These are phyloP conservation scores for Catajapyx aquilonaris DNA, from an alignment of 1,140 invertebrate genomes.

Conservation along the genomic window DNA sequence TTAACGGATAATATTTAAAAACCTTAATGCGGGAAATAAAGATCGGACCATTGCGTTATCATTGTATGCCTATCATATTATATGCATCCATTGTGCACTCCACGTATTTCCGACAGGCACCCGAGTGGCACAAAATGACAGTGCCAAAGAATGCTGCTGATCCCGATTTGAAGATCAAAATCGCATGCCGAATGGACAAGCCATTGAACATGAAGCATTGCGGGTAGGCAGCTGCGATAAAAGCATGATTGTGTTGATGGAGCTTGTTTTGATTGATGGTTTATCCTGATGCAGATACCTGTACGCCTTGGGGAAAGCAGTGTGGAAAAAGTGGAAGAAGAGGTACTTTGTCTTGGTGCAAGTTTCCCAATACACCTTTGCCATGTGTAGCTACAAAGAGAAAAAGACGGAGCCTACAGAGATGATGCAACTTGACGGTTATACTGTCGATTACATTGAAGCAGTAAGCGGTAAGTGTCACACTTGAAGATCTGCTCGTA, in stretches of 20 bases:
- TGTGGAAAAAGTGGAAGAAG: constrained; percentile 99
- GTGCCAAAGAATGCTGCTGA: constrained; percentile 86
- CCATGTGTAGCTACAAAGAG: constrained; percentile 98
- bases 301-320: constrained; percentile 85
- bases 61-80: too few species aligned
- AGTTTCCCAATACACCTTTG: constrained; percentile 99
- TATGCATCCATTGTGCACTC: too few species aligned
- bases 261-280: too few species aligned
- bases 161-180: constrained; percentile 90
- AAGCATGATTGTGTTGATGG: too few species aligned
- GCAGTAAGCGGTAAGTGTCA: constrained; percentile 48
- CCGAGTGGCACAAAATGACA: constrained; percentile 96
- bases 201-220: constrained; percentile 98
- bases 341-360: constrained; percentile 96
- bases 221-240: constrained; percentile 58
- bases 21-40: too few species aligned
- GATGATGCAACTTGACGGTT: constrained; percentile 98
- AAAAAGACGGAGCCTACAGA: constrained; percentile 98
- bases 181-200: constrained; percentile 95
- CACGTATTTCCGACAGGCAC: constrained; percentile 41
- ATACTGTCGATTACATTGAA: constrained; percentile 98
- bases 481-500: constrained; percentile 2
- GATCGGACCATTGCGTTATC: too few species aligned
- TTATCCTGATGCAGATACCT: constrained; percentile 58
- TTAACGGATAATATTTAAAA: too few species aligned